Evolutionary conservation across 2,113 vertebrate genomes (phyloP).

Genomic region (Coracopsis vasa): DNA sequence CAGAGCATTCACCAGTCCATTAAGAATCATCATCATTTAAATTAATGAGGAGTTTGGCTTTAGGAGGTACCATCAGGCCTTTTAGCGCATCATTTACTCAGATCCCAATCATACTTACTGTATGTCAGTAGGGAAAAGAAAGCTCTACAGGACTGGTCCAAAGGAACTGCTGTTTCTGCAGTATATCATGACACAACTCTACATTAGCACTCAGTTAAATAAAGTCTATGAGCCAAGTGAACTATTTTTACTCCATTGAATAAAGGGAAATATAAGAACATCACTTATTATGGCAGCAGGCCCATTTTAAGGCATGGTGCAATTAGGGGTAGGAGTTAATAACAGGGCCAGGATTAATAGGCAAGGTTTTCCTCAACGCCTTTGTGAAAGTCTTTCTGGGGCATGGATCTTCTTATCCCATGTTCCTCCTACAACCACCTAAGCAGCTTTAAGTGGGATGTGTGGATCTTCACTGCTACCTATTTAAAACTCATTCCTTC

Average conservation of each 20-base stretch:
- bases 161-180: conserved; percentile 41
- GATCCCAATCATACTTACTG: neutral
- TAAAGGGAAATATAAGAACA: neutral
- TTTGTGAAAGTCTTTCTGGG: neutral
- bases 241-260: conserved; percentile 31
- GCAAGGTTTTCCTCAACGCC: neutral
- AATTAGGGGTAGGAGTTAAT: conserved; percentile 12
- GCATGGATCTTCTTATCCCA: neutral
- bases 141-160: neutral
- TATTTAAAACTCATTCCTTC: neutral
- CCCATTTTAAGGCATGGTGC: neutral
- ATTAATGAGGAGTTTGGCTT: neutral
- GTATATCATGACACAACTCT: neutral
- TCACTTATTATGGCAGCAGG: neutral
- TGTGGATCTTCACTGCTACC: neutral
- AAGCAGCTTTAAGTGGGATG: neutral
- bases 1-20: neutral
- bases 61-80: neutral
- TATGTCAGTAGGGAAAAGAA: neutral
- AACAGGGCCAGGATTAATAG: neutral
- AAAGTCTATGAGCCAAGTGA: neutral
- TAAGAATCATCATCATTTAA: neutral
- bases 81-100: neutral
- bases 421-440: neutral
- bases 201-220: neutral